A percentile compares a stretch with the other conserved stretches of the same genome.
phyloP scores from a whole-genome alignment of 2,888 invertebrate species.

The Nesidiocoris tenuis region DNA sequence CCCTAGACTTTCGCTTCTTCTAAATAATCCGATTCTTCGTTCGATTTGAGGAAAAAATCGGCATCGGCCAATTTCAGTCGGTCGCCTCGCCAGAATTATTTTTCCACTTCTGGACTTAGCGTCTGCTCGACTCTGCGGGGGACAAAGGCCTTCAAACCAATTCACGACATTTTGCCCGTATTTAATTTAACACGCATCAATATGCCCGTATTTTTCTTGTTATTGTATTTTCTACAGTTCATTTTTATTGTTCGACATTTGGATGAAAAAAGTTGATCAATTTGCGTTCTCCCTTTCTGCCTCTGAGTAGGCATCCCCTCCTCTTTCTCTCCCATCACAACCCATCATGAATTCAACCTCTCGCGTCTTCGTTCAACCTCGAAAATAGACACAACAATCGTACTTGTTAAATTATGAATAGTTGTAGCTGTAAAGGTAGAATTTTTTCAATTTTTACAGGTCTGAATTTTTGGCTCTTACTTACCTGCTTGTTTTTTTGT shows the following conservation, averaged over 20 bases:
- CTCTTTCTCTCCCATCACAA: neutral
- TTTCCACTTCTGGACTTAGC: neutral
- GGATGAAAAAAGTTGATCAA: neutral
- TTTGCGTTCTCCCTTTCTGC: neutral
- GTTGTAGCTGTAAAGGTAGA: too few species aligned
- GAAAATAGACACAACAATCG: too few species aligned
- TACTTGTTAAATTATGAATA: too few species aligned
- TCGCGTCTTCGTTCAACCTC: neutral
- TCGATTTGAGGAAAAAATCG: neutral
- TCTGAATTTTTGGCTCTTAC: too few species aligned
- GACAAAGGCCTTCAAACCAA: conserved; percentile 28
- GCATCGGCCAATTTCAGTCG: neutral
- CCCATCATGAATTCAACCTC: neutral
- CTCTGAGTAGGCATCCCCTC: neutral
- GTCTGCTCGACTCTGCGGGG: neutral
- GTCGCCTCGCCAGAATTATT: conserved; percentile 1
- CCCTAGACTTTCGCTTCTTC: conserved; percentile 13
- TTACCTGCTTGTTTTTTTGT: too few species aligned
- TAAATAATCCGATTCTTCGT: conserved; percentile 20
- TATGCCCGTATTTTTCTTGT: conserved; percentile 9
- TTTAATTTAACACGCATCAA: too few species aligned
- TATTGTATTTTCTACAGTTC: neutral
- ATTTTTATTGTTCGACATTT: neutral
- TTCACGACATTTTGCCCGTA: too few species aligned
- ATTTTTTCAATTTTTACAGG: too few species aligned